Percentiles rank a stretch among this genome's conserved stretches.
phyloP scores from a whole-genome alignment of 1,140 invertebrate species.

The Zophobas morio region DNA sequence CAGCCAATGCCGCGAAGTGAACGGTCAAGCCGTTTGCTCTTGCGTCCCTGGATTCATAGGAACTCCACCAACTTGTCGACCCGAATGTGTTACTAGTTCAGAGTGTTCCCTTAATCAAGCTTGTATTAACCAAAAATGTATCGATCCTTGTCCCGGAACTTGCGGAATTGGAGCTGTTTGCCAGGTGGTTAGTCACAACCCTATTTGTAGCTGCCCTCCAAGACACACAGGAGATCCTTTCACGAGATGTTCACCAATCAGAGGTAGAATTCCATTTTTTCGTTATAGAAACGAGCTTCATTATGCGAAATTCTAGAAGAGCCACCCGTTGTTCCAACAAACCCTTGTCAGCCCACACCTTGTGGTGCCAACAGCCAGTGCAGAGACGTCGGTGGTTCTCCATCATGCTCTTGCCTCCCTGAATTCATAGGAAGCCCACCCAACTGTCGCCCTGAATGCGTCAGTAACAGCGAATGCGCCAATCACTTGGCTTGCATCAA shows the following conservation, averaged over 20 bases:
- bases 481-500: conserved; percentile 74
- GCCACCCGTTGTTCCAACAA: conserved; percentile 62
- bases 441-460: conserved; percentile 83
- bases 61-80: conserved; percentile 75
- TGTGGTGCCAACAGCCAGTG: conserved; percentile 73
- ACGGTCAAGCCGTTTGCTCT: conserved; percentile 74
- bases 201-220: conserved; percentile 74
- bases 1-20: conserved; percentile 75
- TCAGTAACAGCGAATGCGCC: conserved; percentile 78
- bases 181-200: conserved; percentile 75
- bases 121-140: conserved; percentile 76
- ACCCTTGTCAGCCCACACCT: conserved; percentile 73
- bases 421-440: conserved; percentile 82
- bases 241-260: conserved; percentile 69
- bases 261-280: not conserved
- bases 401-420: conserved; percentile 77
- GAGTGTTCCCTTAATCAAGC: conserved; percentile 76
- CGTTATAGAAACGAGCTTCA: not conserved
- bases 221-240: conserved; percentile 77
- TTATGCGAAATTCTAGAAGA: conserved; percentile 54
- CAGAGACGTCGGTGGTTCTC: conserved; percentile 68
- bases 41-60: conserved; percentile 77
- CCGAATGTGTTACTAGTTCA: conserved; percentile 75
- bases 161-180: conserved; percentile 77
- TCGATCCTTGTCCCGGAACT: conserved; percentile 76